A percentile compares a stretch with the other conserved stretches of the same genome.
Conservation (phyloP, 2,888 invertebrate genomes). For the Plemyria rubiginata region DNA sequence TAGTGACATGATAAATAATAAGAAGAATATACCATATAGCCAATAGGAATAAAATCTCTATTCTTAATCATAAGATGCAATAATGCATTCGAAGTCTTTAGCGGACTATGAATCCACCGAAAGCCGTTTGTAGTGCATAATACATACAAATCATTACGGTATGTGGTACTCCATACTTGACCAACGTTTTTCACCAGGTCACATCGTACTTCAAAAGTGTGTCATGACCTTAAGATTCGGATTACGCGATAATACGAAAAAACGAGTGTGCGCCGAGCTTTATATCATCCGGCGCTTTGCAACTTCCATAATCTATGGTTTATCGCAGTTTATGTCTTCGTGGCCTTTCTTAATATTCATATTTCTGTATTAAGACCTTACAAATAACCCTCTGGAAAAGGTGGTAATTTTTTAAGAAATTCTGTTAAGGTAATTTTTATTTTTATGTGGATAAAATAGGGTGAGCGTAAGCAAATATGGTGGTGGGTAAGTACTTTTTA, state of each 20-base stretch:
- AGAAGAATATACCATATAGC: too few species aligned
- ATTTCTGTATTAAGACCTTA: conserved; percentile 32
- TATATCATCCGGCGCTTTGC: conserved; percentile 46
- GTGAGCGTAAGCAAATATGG: neutral
- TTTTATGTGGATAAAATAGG: conserved; percentile 18
- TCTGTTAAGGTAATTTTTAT: conserved; percentile 18
- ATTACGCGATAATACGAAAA: conserved; percentile 47
- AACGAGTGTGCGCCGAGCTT: conserved; percentile 40
- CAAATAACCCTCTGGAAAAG: conserved; percentile 20
- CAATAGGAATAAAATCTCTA: too few species aligned
- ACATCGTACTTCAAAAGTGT: neutral
- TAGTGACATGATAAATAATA: too few species aligned
- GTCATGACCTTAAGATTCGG: conserved; percentile 33
- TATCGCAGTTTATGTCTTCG: conserved; percentile 44
- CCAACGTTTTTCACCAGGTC: too few species aligned
- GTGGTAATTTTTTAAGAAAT: conserved; percentile 14
- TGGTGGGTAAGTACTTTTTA: neutral
- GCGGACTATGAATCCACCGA: neutral
- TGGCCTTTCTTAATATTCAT: conserved; percentile 36
- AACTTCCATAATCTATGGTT: conserved; percentile 41
- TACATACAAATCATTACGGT: neutral
- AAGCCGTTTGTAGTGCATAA: neutral
- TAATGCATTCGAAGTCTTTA: neutral
- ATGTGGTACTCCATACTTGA: neutral
- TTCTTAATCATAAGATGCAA: too few species aligned